Base-by-base conservation (phyloP, 2,888 invertebrate species). In the Anthrax anthrax region DNA sequence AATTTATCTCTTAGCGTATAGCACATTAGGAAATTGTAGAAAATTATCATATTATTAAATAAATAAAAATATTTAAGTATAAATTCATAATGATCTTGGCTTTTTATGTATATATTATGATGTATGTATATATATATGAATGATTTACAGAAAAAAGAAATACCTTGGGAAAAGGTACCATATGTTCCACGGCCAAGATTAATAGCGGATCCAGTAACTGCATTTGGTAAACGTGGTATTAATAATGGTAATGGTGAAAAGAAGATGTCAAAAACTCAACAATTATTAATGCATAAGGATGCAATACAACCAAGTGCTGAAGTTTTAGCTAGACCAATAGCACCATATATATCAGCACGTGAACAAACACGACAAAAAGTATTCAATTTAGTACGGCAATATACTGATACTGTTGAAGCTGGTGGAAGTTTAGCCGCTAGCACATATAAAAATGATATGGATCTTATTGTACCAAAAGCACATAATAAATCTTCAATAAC, bases 81-180 rank as follows among this genome's bases (percentile, higher is more conserved):
- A n/a, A n/a, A n/a, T n/a, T n/a, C n/a, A n/a, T n/a, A n/a, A n/a
- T n/a, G n/a, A n/a, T n/a, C n/a, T n/a, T n/a, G n/a, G n/a, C n/a
- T n/a, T n/a, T n/a, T n/a, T n/a, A n/a, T n/a, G n/a, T n/a, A n/a
- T n/a, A n/a, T n/a, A n/a, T n/a, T n/a, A n/a, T n/a, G n/a, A n/a
- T n/a, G n/a, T n/a, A n/a, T n/a, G n/a, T n/a, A n/a, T n/a, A n/a
- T n/a, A n/a, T n/a, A n/a, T n/a, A n/a, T n/a, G n/a, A n/a, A n/a
- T n/a, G n/a, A n/a, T 41, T 80, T 80, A 72, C 80, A 84, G 83
- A 81, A 77, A 71, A 77, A 76, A 67, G 71, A 75, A 69, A 81
- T 86, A 62, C 85, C 87, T 61, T 88, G 88, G 88, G 84, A 87
- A 71, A 85, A 84, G 76, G 83, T 84, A 70, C 88, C 88, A 60